A percentile compares a stretch with the other conserved stretches of the same genome.
Conservation (phyloP, 2,888 invertebrate species). For the Melipona bicolor region DNA sequence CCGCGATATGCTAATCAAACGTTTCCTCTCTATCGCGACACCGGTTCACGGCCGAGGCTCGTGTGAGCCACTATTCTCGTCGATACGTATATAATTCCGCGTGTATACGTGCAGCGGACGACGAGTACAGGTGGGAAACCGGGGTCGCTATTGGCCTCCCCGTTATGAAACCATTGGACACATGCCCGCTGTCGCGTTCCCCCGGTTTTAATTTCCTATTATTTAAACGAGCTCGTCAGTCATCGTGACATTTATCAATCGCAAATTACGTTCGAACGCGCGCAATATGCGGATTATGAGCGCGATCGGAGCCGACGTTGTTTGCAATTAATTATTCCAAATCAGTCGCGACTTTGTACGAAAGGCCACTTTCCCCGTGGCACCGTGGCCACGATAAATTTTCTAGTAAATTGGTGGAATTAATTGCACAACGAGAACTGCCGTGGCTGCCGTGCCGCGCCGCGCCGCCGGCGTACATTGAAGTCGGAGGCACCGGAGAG, state of each 20-base stretch:
- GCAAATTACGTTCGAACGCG: slow-evolving; percentile 54
- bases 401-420: slow-evolving; percentile 52
- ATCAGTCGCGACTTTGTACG: slow-evolving; percentile 21
- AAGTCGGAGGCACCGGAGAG: background rate
- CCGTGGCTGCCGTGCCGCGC: too few relatives aligned
- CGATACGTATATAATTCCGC: background rate
- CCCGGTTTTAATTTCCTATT: slow-evolving; percentile 63
- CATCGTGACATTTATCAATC: slow-evolving; percentile 56
- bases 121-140: background rate
- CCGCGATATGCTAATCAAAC: slow-evolving; percentile 43
- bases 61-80: slow-evolving; percentile 26
- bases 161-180: slow-evolving; percentile 31
- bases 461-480: background rate
- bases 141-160: slow-evolving; percentile 17
- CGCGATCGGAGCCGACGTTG: slow-evolving; percentile 46
- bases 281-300: slow-evolving; percentile 51
- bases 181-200: slow-evolving; percentile 24
- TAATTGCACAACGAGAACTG: slow-evolving; percentile 41
- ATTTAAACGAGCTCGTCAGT: slow-evolving; percentile 53
- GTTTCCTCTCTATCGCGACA: slow-evolving; percentile 17
- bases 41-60: slow-evolving; percentile 17
- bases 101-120: background rate
- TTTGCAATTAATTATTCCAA: slow-evolving; percentile 51
- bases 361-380: slow-evolving; percentile 14
- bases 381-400: slow-evolving; percentile 24